Evolutionary conservation across 2,113 vertebrate genomes (phyloP).

Genomic region (Aspiorhynchus laticeps): DNA sequence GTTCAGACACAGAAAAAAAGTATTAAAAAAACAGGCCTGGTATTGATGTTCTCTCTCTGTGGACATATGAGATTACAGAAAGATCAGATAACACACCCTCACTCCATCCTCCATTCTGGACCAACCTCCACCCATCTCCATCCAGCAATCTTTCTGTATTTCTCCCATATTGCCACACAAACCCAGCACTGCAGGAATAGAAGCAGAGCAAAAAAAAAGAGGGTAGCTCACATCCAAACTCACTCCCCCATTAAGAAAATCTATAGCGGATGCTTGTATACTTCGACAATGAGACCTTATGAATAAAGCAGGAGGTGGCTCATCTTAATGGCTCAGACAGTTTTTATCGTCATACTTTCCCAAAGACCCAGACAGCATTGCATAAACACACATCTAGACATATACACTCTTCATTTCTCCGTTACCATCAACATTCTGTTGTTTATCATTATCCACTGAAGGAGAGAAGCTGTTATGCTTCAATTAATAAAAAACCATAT

Average conservation of each 20-base stretch:
- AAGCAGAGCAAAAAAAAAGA: background rate
- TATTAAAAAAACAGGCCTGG: constrained; percentile 17
- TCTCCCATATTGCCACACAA: constrained; percentile 30
- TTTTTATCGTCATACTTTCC: background rate
- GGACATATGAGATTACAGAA: constrained; percentile 52
- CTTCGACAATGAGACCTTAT: constrained; percentile 22
- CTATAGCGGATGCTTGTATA: constrained; percentile 32
- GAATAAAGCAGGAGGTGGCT: constrained; percentile 28
- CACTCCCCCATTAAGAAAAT: constrained; percentile 34
- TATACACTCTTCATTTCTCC: constrained; percentile 20
- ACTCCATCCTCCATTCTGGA: constrained; percentile 34
- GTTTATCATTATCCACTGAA: constrained; percentile 63
- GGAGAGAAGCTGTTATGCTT: constrained; percentile 25
- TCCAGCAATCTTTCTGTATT: constrained; percentile 7
- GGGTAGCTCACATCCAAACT: background rate
- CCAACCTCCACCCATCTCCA: constrained; percentile 20
- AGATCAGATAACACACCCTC: constrained; percentile 48
- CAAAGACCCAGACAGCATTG: background rate
- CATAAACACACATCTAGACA: background rate
- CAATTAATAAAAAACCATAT: background rate
- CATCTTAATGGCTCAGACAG: background rate
- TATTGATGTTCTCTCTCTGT: constrained; percentile 47
- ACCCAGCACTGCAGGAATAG: constrained; percentile 1
- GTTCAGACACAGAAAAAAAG: background rate
- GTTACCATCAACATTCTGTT: constrained; percentile 62